Base-by-base conservation (phyloP, 2,797 vertebrate genomes). In the Catostomus latipinnis region DNA sequence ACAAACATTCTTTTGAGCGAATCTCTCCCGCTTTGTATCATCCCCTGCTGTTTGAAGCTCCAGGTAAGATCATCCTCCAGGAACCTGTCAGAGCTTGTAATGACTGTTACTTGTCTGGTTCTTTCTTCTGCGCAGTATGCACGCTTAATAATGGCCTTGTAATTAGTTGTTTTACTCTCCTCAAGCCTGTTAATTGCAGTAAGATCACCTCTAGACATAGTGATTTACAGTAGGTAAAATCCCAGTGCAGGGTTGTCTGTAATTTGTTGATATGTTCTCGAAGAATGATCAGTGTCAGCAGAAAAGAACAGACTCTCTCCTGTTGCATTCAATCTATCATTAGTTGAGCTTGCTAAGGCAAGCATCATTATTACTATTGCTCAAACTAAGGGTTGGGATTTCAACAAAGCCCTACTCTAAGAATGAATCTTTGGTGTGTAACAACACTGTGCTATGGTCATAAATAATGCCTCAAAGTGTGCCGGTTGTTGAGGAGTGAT, bases 1-100 rank as follows among this genome's bases (percentile, higher is more conserved):
- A 76, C 68, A 9, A 60, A 65, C 65, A 60, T 66, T 73, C 68
- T 56, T 77, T 53, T 45, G 75, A 74, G 74, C 54, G 48, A 16
- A 50, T 62, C 74, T 82, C 71, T 72, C 57, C 71, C 66, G 53
- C n/a, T 34, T 34, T 2, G 22, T 78, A 70, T 72, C 57, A 81
- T 54, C 63, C 53, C 16, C 18, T 14, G 50, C 60, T 72, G 77
- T 77, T 65, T 73, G 63, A 72, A 73, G 72, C 76, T 73, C 11
- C 63, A 71, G 71, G 63, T 63, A 76, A 83, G 72, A 74, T 81
- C 67, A 22, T 77, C 74, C 72, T 81, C 66, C 62, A 75, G 71
- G 74, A 83, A 69, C 78, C 81, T 83, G 86, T 84, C 83, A 76
- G 60, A 78, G 79, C 84, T 79, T 74, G 83, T 67, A 53, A 79